Base-by-base conservation (phyloP, 2,888 invertebrate genomes). In the Thereva unica region DNA sequence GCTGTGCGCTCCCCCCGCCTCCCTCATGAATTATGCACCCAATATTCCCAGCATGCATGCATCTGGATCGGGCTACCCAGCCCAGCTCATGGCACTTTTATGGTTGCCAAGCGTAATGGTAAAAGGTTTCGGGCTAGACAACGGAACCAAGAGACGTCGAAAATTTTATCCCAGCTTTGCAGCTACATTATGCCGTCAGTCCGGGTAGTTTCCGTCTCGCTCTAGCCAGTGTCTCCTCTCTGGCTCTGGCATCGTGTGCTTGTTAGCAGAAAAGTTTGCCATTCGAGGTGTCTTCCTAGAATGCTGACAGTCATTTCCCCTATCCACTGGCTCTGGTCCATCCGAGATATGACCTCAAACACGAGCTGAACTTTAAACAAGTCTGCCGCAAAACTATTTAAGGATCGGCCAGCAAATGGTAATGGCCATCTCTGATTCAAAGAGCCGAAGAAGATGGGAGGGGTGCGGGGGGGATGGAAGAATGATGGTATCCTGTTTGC, bases 371-470 rank as follows among this genome's bases (percentile, higher is more conserved):
- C 49, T 59, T 59, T 59, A 49, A 59, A 59, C 59, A 49, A 10
- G 40, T 59, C 49, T 37, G 23, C 59, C 59, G 34, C 59, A 59
- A 59, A 59, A 59, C 59, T 59, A 59, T 49, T 59, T 59, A 49
- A 59, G 59, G 59, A 49, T 12, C 38, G 37, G 49, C 59, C 59
- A 59, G 49, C 34, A 59, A 59, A 59, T 59, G 49, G 35, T 12
- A 59, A 59, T 49, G 42, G 38, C 23, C 59, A 35, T 10, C 40
- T 44, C 49, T 59, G 59, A 23, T 38, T 49, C 47, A 47, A 7
- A 12, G 23, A 23, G 23, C 23, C 38, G 59, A 34, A 38, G 35
- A 42, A 38, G 59, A 42, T 49, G 47, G 40, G 49, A 49, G 23
- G 23, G 2, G 23, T 2, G 23, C 1, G 23, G 23, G 23, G 23